phyloP scores from a whole-genome alignment of 2,797 vertebrate species.

The Apodemus agrarius region DNA sequence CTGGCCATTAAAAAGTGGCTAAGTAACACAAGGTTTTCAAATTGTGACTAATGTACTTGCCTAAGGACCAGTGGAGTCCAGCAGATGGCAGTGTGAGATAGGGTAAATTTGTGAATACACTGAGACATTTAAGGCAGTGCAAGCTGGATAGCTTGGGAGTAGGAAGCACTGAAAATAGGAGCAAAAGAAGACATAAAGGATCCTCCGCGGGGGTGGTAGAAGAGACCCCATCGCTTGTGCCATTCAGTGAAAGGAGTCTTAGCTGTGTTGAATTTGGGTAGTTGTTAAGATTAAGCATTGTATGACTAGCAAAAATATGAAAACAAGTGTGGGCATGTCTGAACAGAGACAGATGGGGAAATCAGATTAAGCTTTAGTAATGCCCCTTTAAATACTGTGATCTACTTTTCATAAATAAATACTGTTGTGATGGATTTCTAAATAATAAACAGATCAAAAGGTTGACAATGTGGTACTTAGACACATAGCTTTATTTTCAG shows the following conservation, averaged over 20 bases:
- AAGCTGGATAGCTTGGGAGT: background rate
- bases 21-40: background rate
- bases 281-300: slow-evolving; percentile 28
- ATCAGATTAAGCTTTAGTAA: background rate
- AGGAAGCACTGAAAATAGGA: background rate
- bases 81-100: slow-evolving; percentile 85
- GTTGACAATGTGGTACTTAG: background rate
- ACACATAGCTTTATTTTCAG: background rate
- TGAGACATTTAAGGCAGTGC: background rate
- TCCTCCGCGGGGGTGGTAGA: background rate
- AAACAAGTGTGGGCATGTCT: slow-evolving; percentile 5
- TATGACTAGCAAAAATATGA: background rate
- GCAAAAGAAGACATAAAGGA: background rate
- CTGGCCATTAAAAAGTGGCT: background rate
- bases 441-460: background rate
- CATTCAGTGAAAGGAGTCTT: background rate
- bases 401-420: slow-evolving; percentile 49
- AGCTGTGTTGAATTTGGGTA: slow-evolving; percentile 30
- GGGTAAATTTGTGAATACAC: background rate
- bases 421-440: background rate
- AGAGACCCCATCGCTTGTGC: background rate
- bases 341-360: slow-evolving; percentile 47
- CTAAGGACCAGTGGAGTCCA: slow-evolving; percentile 72
- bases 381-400: background rate
- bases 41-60: background rate